Percentiles rank a stretch among this genome's conserved stretches.
Conservation (phyloP, 2,888 invertebrate genomes). For the Ariolimax columbianus region DNA sequence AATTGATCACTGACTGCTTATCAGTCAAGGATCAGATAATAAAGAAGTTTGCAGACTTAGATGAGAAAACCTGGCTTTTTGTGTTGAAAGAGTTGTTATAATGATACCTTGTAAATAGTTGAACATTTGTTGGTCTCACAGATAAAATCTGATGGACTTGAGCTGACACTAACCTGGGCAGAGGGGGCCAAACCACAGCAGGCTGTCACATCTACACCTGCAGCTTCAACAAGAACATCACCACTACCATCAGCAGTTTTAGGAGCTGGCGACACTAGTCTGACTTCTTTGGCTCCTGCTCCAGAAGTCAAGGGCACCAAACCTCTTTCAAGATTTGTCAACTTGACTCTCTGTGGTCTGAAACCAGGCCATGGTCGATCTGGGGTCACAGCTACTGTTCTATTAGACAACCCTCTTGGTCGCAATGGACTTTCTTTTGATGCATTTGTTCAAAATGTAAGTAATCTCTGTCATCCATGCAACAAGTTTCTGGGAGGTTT, state of each 20-base stretch:
- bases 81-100: not conserved
- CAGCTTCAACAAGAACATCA: slow-evolving; percentile 17
- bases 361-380: slow-evolving; percentile 81
- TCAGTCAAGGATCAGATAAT: no score
- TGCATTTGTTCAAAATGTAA: slow-evolving; percentile 36
- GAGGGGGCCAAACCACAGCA: slow-evolving; percentile 29
- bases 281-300: slow-evolving; percentile 59
- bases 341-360: slow-evolving; percentile 85
- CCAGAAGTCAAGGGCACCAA: slow-evolving; percentile 63
- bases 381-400: slow-evolving; percentile 84
- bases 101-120: not conserved
- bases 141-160: slow-evolving; percentile 86
- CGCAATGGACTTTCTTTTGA: slow-evolving; percentile 55
- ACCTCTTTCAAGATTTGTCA: slow-evolving; percentile 82
- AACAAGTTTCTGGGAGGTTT: no score
- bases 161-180: slow-evolving; percentile 84
- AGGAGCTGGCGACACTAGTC: slow-evolving; percentile 1
- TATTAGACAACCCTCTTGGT: slow-evolving; percentile 84
- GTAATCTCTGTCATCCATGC: no score
- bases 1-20: no score
- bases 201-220: not conserved
- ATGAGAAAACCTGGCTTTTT: no score
- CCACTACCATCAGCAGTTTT: slow-evolving; percentile 15
- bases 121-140: slow-evolving; percentile 73
- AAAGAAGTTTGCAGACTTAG: no score